phyloP scores from a whole-genome alignment of 2,797 vertebrate species.

The Staurois parvus region DNA sequence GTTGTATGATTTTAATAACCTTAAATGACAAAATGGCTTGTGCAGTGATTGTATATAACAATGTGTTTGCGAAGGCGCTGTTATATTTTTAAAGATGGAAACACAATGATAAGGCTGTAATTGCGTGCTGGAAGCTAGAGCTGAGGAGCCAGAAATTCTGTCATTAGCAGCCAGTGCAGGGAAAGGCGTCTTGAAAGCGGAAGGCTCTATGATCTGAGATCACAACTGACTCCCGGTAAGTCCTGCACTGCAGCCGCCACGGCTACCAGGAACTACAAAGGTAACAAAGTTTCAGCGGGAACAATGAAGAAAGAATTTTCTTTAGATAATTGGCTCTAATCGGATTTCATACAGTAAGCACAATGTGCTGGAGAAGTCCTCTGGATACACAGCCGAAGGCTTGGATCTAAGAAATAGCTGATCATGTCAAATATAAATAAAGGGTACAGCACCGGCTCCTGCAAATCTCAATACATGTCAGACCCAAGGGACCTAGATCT shows the following conservation, averaged over 20 bases:
- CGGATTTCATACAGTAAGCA: slow-evolving; percentile 36
- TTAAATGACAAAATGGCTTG: too few relatives aligned
- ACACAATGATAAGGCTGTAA: background rate
- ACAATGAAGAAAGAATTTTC: slow-evolving; percentile 17
- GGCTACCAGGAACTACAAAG: slow-evolving; percentile 2
- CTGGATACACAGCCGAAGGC: background rate
- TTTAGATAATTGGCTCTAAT: slow-evolving; percentile 6
- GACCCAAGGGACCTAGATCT: too few relatives aligned
- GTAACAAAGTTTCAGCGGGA: background rate
- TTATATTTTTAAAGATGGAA: too few relatives aligned
- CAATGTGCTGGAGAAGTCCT: background rate
- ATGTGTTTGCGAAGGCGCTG: too few relatives aligned
- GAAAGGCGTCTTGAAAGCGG: background rate
- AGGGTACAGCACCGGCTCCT: too few relatives aligned
- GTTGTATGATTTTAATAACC: too few relatives aligned
- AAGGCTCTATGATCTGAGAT: slow-evolving; percentile 26
- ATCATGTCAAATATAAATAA: background rate
- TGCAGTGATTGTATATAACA: too few relatives aligned
- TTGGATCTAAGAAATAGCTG: background rate
- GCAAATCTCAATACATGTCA: too few relatives aligned
- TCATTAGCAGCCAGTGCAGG: slow-evolving; percentile 14
- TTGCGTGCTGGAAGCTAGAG: background rate
- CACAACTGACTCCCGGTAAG: background rate
- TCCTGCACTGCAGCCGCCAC: background rate
- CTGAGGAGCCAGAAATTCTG: background rate